phyloP scores from a whole-genome alignment of 2,888 invertebrate genomes.

The Apotomis capreana region DNA sequence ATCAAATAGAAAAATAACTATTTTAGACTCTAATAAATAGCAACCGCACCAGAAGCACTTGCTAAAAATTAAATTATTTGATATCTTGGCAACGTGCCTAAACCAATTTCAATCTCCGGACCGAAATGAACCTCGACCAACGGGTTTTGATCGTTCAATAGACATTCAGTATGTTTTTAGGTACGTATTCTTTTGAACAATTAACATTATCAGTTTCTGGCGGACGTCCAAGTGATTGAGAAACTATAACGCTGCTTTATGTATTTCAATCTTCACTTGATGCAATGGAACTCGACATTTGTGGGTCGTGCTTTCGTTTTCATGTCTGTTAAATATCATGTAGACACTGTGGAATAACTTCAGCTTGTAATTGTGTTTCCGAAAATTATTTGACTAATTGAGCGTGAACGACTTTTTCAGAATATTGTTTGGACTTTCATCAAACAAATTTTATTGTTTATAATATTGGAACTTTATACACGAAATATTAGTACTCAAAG shows the following conservation, averaged over 20 bases:
- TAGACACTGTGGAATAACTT: too few species aligned
- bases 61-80: slow-evolving; percentile 58
- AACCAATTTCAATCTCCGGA: slow-evolving; percentile 50
- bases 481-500: too few species aligned
- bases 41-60: slow-evolving; percentile 55
- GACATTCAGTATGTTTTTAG: slow-evolving; percentile 28
- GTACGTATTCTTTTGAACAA: slow-evolving; percentile 22
- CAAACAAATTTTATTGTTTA: too few species aligned
- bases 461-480: too few species aligned
- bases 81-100: slow-evolving; percentile 66
- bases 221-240: slow-evolving; percentile 35
- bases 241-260: slow-evolving; percentile 36
- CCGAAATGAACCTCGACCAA: slow-evolving; percentile 43
- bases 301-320: background rate
- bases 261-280: slow-evolving; percentile 36
- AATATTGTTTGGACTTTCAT: too few species aligned
- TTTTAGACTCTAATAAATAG: slow-evolving; percentile 46
- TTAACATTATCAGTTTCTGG: slow-evolving; percentile 34
- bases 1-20: background rate
- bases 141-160: slow-evolving; percentile 33
- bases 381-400: too few species aligned
- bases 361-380: too few species aligned
- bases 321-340: background rate
- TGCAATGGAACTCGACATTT: slow-evolving; percentile 3
- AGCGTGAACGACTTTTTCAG: too few species aligned